A percentile compares a stretch with the other conserved stretches of the same genome.
These are phyloP conservation scores for Grus americana DNA, from an alignment of 2,113 vertebrate species.

Conservation along the genomic window DNA sequence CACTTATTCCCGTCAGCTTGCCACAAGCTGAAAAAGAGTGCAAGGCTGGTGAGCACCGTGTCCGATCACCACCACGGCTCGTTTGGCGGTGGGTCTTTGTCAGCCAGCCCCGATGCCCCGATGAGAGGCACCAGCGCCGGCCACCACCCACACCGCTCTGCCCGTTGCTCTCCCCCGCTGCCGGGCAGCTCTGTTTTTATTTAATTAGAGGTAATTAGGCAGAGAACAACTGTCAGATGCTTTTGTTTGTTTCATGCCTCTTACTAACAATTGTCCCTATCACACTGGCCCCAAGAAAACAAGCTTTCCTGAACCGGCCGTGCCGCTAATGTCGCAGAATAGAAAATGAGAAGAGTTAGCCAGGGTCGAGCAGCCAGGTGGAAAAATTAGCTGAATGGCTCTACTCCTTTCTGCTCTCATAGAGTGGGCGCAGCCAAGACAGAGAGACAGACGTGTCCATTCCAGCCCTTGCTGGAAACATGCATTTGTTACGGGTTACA, in stretches of 20 bases:
- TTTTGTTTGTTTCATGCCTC: neutral
- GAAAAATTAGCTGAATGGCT: neutral
- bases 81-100: fast-evolving
- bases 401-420: neutral
- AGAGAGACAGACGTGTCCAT: neutral
- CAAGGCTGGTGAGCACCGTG: neutral
- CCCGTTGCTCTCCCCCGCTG: fast-evolving
- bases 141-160: neutral
- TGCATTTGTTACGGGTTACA: neutral
- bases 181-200: neutral
- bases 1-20: slow-evolving; percentile 95
- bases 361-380: neutral
- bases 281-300: neutral
- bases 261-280: neutral
- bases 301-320: neutral
- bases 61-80: neutral
- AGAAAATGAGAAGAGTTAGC: neutral
- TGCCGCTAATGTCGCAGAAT: neutral
- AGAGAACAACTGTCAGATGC: neutral
- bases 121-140: fast-evolving
- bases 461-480: neutral
- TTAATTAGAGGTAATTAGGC: neutral
- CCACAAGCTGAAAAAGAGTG: slow-evolving; percentile 89
- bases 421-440: neutral
- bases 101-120: neutral